These are phyloP conservation scores for Oryzias javanicus DNA, from an alignment of 2,113 vertebrate genomes.

Conservation along the genomic window DNA sequence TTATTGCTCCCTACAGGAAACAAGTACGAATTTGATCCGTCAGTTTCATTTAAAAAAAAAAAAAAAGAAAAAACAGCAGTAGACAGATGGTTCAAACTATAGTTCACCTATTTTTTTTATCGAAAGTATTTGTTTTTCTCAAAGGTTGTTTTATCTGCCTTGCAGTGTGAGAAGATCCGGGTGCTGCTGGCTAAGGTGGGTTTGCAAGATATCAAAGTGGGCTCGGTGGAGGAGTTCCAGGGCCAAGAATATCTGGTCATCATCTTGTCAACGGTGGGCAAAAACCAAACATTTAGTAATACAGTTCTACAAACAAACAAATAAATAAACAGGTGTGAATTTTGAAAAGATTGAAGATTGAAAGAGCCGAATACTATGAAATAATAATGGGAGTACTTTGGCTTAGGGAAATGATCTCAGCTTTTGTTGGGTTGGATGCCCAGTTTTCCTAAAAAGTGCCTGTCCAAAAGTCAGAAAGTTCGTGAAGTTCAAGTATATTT, in stretches of 20 bases:
- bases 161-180: conserved; percentile 90
- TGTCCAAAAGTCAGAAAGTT: too few relatives aligned
- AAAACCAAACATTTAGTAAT: background rate
- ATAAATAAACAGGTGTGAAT: too few relatives aligned
- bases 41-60: background rate
- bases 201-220: conserved; percentile 88
- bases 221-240: conserved; percentile 97
- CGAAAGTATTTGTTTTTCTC: background rate
- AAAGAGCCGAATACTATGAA: too few relatives aligned
- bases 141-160: background rate
- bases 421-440: too few relatives aligned
- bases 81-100: background rate
- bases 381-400: too few relatives aligned
- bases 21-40: conserved; percentile 75
- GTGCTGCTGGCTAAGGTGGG: conserved; percentile 84
- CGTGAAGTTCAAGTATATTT: too few relatives aligned
- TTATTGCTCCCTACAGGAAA: conserved; percentile 91
- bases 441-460: too few relatives aligned
- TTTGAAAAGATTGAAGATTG: too few relatives aligned
- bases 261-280: conserved; percentile 86
- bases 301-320: too few relatives aligned
- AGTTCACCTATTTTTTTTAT: background rate
- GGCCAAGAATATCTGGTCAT: conserved; percentile 88
- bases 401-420: too few relatives aligned
- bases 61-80: too few relatives aligned